phyloP scores from a whole-genome alignment of 2,113 vertebrate genomes.

The Pelvicachromis taeniatus region DNA sequence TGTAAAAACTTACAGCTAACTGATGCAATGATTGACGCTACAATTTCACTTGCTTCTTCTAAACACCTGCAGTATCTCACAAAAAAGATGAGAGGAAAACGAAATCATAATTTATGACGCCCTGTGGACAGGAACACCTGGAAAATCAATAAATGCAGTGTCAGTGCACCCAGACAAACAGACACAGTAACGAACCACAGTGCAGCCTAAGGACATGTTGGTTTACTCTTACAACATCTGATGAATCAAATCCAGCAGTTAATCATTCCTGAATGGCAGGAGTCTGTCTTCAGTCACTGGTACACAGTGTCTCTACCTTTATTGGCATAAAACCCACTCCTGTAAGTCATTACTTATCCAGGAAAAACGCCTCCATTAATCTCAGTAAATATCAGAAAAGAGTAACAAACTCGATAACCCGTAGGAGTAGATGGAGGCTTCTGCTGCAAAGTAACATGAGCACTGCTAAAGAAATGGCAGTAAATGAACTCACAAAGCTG shows the following conservation, averaged over 20 bases:
- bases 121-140: not conserved
- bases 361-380: not conserved
- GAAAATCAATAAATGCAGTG: slow-evolving; percentile 6
- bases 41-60: not conserved
- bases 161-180: not conserved
- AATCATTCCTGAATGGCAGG: slow-evolving; percentile 37
- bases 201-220: not conserved
- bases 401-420: not conserved
- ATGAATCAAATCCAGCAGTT: not conserved
- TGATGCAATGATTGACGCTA: not conserved
- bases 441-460: not conserved
- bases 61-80: not conserved
- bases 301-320: not conserved
- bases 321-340: slow-evolving; percentile 4
- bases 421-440: not conserved
- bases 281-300: slow-evolving; percentile 9
- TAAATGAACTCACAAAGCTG: not conserved
- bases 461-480: not conserved
- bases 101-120: not conserved
- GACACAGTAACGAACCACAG: not conserved
- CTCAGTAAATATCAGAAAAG: not conserved
- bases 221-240: not conserved
- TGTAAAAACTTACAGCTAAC: not conserved
- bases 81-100: not conserved
- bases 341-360: not conserved